These are phyloP conservation scores for Ornithorhynchus anatinus DNA, from an alignment of 2,113 vertebrate genomes.

Conservation along the genomic window DNA sequence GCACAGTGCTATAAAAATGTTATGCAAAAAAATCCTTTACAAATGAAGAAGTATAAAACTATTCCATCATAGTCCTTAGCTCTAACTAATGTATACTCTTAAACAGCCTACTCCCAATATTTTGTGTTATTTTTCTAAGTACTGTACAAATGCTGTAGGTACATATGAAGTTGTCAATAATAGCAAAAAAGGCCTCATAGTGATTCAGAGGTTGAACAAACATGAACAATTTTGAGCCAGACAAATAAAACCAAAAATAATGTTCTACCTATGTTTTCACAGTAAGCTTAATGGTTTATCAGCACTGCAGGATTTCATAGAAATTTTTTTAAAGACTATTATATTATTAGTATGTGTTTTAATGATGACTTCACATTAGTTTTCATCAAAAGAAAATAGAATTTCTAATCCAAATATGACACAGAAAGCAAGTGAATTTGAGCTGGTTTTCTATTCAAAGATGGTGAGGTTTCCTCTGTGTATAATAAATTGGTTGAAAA, in stretches of 20 bases:
- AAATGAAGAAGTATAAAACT: slow-evolving; percentile 9
- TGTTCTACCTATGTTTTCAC: not conserved
- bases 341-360: too few species aligned
- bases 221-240: slow-evolving; percentile 11
- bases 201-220: slow-evolving; percentile 4
- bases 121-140: slow-evolving; percentile 28
- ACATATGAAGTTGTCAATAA: slow-evolving; percentile 9
- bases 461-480: too few species aligned
- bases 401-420: slow-evolving; percentile 24
- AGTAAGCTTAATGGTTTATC: not conserved
- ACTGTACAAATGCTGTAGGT: slow-evolving; percentile 1
- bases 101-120: not conserved
- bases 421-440: too few species aligned
- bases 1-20: not conserved
- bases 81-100: not conserved
- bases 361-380: too few species aligned
- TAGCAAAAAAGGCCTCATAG: slow-evolving; percentile 7
- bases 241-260: not conserved
- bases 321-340: too few species aligned
- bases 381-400: not conserved
- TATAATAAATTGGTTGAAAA: not conserved
- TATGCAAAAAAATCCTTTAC: slow-evolving; percentile 6
- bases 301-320: slow-evolving; percentile 11
- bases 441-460: too few species aligned
- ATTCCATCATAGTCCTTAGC: slow-evolving; percentile 8